These are phyloP conservation scores for Ctenochaetus hawaiiensis DNA, from an alignment of 2,797 vertebrate species.

Conservation along the genomic window DNA sequence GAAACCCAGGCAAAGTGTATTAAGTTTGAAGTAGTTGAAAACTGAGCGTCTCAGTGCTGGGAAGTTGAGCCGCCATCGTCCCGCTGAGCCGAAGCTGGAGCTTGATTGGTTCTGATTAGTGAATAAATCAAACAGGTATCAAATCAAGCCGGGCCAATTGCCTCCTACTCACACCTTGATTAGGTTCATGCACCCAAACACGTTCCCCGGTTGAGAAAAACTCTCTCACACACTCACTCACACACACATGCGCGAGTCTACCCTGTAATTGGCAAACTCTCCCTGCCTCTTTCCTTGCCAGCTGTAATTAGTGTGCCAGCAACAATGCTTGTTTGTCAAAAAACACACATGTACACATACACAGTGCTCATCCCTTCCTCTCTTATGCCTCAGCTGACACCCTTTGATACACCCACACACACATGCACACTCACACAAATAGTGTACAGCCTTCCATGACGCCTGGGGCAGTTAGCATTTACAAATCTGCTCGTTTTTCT, in stretches of 20 bases:
- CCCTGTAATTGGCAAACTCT: slow-evolving; percentile 80
- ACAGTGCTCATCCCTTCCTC: slow-evolving; percentile 63
- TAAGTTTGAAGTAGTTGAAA: slow-evolving; percentile 68
- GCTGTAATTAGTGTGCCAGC: slow-evolving; percentile 80
- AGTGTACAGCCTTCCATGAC: slow-evolving; percentile 43
- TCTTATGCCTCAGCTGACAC: slow-evolving; percentile 68
- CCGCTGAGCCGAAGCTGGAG: slow-evolving; percentile 71
- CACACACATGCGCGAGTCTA: slow-evolving; percentile 29
- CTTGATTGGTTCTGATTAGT: slow-evolving; percentile 84
- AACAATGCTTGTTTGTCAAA: slow-evolving; percentile 80
- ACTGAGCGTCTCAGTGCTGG: slow-evolving; percentile 60
- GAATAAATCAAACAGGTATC: slow-evolving; percentile 85
- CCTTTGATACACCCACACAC: slow-evolving; percentile 67
- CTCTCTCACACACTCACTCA: slow-evolving; percentile 22
- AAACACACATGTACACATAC: slow-evolving; percentile 53
- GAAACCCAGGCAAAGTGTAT: slow-evolving; percentile 62
- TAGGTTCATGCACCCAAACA: slow-evolving; percentile 81
- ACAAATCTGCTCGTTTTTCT: slow-evolving; percentile 65
- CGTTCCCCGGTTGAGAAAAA: slow-evolving; percentile 68
- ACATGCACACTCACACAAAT: slow-evolving; percentile 28
- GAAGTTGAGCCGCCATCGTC: slow-evolving; percentile 64
- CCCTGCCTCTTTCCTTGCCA: slow-evolving; percentile 66
- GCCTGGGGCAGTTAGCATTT: slow-evolving; percentile 64
- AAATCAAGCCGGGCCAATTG: slow-evolving; percentile 80
- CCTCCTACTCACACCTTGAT: slow-evolving; percentile 81